Evolutionary conservation across 2,888 invertebrate genomes (phyloP), one percentile per base, ranked within the genome.

Genomic region (Heliconius aoede): DNA sequence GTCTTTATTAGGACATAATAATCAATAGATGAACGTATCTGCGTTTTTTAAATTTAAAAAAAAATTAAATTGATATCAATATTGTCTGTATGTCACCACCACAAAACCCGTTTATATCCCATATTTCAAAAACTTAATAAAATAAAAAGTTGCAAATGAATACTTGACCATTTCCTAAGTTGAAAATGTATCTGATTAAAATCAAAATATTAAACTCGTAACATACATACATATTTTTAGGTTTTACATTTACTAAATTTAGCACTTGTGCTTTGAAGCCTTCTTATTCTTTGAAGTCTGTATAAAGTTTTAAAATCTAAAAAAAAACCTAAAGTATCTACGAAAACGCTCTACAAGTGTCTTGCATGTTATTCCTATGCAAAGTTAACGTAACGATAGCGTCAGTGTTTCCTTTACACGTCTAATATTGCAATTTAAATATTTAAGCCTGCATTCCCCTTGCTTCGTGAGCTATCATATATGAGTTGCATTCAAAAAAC

Each of bases 361-460:
- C 30, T 55, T n/a, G 8, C 8, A 8, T 55, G 28, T 30, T 55
- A 55, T 69, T 55, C 28, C 30, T 69, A 24, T 69, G 69, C 69
- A 69, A 69, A 69, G 30, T 24, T n/a, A 32, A 55, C 15, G 55
- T 55, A 55, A 69, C 69, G 30, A 69, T 69, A 69, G 55, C 55
- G 55, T 69, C 72, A 60, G 60, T 64, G 24, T 55, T 65, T 55
- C 24, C 58, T 60, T 60, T 72, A 60, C 72, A 75, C 71, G 75
- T 75, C 69, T 75, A 69, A 62, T 73, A 73, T 69, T 73, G 28
- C 73, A 36, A 77, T 77, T 73, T 73, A 71, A 75, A 69, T 69
- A 69, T 71, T 69, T 32, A 69, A 68, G 60, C 28, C 32, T 24
- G 61, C 61, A 30, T 71, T 75, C 61, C 62, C 61, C 75, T 62